Base-by-base conservation (phyloP, 2,888 invertebrate species). In the Platynereis dumerilii region DNA sequence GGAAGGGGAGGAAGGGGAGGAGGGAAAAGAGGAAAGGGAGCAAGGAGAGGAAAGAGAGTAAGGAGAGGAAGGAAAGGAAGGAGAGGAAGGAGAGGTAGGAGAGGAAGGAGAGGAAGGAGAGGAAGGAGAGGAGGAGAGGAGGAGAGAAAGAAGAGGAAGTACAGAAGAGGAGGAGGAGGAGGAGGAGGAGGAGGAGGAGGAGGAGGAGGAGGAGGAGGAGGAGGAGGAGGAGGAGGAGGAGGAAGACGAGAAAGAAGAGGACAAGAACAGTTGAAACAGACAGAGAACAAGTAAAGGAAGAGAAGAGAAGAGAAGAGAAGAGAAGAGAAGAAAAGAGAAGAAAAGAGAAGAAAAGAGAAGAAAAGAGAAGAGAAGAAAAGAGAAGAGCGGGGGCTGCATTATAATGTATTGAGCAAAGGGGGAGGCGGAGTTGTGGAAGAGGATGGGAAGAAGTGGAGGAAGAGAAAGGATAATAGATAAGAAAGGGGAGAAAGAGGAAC, bases 41-140 rank as follows among this genome's bases (percentile, higher is more conserved):
- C n/a, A n/a, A n/a, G n/a, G n/a, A n/a, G n/a, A 27, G 39, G 58
- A 39, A 27, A 42, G 42, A 39, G 39, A 58, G 58, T 29, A 17
- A 24, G 59, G 3, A 12, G 48, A 28, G 22, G 45, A 48, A 22
- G 17, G 59, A 48, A 28, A n/a, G 48, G 27, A 26, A 20, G 24
- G 27, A 24, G 2, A 48, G 27, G 59, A 10, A 28, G 27, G 59
- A n/a, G 48, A 59, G 59, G 7, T 58, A 28, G 29, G 48, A 27
- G 48, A 48, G 48, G 26, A 48, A 48, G 59, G 5, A 17, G 22
- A 48, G 7, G 12, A 59, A 34, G 10, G 24, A 48, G 48, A 26
- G 59, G 26, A 34, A 10, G 59, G 28, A 52, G 22, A 52, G 10
- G 20, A n/a, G 22, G 48, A 7, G 17, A 48, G 59, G 10, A 27